These are phyloP conservation scores for Halichoeres trimaculatus DNA, from an alignment of 2,113 vertebrate species.

Conservation along the genomic window DNA sequence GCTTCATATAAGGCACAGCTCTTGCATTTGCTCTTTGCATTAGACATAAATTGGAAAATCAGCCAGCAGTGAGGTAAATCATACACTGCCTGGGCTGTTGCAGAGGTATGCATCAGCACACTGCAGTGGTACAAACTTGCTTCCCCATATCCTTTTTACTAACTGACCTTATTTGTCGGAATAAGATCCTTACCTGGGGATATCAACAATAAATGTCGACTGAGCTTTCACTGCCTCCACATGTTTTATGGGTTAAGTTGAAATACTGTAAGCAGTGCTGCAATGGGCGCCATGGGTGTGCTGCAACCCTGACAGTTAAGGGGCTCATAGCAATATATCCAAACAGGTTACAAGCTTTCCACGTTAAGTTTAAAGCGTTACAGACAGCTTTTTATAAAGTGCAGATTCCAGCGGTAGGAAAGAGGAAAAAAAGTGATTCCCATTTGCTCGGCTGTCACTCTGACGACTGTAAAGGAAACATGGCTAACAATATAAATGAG, in stretches of 20 bases:
- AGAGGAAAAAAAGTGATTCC: conserved; percentile 8
- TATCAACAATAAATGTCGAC: conserved; percentile 59
- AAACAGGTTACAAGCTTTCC: conserved; percentile 58
- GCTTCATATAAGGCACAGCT: neutral
- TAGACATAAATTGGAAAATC: neutral
- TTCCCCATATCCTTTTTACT: conserved; percentile 18
- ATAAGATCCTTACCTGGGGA: conserved; percentile 45
- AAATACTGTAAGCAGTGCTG: conserved; percentile 55
- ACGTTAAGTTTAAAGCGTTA: conserved; percentile 53
- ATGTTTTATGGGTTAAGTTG: conserved; percentile 62
- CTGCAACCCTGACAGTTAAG: conserved; percentile 54
- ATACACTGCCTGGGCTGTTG: neutral
- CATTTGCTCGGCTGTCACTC: conserved; percentile 27
- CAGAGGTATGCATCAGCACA: neutral
- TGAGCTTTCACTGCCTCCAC: conserved; percentile 45
- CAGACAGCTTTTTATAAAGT: conserved; percentile 61
- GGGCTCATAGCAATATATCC: conserved; percentile 52
- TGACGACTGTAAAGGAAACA: conserved; percentile 35
- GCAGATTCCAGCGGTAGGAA: conserved; percentile 21
- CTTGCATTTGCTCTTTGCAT: neutral
- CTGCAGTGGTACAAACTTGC: neutral
- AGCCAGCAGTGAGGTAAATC: neutral
- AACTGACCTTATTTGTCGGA: conserved; percentile 41
- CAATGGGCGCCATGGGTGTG: conserved; percentile 50
- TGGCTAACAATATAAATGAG: conserved; percentile 39